Evolutionary conservation across 2,888 invertebrate genomes (phyloP).

Genomic region (Seira musarum): DNA sequence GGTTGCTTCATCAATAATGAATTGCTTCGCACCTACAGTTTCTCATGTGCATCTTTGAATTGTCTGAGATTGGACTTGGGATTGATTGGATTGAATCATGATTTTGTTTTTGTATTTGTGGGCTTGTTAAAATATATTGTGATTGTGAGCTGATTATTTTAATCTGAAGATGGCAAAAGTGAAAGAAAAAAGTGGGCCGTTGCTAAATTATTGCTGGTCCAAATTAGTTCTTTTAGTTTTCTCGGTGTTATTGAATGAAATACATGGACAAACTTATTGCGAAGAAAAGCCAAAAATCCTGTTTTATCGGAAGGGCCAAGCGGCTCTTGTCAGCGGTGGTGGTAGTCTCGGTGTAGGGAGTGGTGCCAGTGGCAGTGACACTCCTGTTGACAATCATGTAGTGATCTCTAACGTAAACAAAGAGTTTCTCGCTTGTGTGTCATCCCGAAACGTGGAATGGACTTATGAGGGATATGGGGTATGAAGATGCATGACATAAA

Average conservation of each 20-base stretch:
- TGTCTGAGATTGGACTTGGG: no score
- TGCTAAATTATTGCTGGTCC: not conserved
- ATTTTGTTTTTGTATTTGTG: no score
- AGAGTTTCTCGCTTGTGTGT: slow-evolving; percentile 56
- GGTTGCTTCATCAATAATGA: no score
- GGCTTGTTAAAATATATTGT: no score
- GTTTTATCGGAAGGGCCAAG: slow-evolving; percentile 45
- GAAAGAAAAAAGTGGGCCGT: slow-evolving; percentile 23
- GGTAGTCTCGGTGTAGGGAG: not conserved
- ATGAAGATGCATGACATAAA: no score
- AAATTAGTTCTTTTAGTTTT: not conserved
- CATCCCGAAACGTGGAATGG: slow-evolving; percentile 60
- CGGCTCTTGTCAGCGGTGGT: slow-evolving; percentile 40
- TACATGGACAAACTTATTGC: slow-evolving; percentile 34
- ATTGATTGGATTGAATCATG: no score
- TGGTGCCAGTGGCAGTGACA: slow-evolving; percentile 11
- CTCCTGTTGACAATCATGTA: slow-evolving; percentile 25
- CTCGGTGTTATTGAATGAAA: not conserved
- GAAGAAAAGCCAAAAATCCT: slow-evolving; percentile 48
- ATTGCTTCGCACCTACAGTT: no score
- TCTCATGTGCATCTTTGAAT: no score
- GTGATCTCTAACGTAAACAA: slow-evolving; percentile 49
- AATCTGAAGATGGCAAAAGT: slow-evolving; percentile 28
- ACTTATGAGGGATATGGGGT: slow-evolving; percentile 61
- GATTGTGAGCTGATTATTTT: not conserved